phyloP scores from a whole-genome alignment of 2,797 vertebrate genomes.

The Xiphophorus birchmanni region DNA sequence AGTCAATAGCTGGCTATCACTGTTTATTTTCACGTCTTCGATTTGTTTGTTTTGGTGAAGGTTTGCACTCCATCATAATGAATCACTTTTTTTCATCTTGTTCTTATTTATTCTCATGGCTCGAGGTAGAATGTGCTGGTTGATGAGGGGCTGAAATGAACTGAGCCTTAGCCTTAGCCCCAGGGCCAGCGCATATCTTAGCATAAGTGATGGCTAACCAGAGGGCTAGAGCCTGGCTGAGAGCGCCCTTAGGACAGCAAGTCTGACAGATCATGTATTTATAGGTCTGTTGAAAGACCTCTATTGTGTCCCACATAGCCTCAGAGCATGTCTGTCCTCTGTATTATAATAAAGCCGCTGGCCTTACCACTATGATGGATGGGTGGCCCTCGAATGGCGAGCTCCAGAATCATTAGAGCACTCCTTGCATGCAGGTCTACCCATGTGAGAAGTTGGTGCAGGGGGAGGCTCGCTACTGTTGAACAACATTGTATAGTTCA shows the following conservation, averaged over 20 bases:
- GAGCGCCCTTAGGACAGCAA: constrained; percentile 79
- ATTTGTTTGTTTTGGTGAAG: constrained; percentile 82
- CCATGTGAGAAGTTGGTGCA: constrained; percentile 61
- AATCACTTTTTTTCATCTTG: constrained; percentile 78
- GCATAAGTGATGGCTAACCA: constrained; percentile 85
- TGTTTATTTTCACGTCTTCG: constrained; percentile 69
- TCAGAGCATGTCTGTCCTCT: constrained; percentile 85
- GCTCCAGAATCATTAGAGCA: constrained; percentile 82
- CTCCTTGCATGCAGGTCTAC: constrained; percentile 76
- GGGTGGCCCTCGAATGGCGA: constrained; percentile 80
- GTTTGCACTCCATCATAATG: constrained; percentile 81
- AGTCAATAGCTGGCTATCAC: constrained; percentile 61
- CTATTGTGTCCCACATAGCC: constrained; percentile 87
- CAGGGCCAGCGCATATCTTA: constrained; percentile 82
- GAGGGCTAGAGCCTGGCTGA: constrained; percentile 78
- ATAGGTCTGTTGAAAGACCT: constrained; percentile 87
- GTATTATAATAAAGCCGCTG: constrained; percentile 84
- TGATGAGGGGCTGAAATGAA: constrained; percentile 85
- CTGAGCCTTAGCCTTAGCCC: constrained; percentile 82
- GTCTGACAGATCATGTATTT: constrained; percentile 87
- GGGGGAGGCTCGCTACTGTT: constrained; percentile 51
- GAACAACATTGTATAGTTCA: constrained; percentile 65
- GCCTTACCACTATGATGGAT: constrained; percentile 82
- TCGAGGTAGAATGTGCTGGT: constrained; percentile 79
- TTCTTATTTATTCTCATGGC: constrained; percentile 83